Evolutionary conservation across 2,113 vertebrate species (phyloP), one percentile per base, ranked within the genome.

Genomic region (Fulmarus glacialis): DNA sequence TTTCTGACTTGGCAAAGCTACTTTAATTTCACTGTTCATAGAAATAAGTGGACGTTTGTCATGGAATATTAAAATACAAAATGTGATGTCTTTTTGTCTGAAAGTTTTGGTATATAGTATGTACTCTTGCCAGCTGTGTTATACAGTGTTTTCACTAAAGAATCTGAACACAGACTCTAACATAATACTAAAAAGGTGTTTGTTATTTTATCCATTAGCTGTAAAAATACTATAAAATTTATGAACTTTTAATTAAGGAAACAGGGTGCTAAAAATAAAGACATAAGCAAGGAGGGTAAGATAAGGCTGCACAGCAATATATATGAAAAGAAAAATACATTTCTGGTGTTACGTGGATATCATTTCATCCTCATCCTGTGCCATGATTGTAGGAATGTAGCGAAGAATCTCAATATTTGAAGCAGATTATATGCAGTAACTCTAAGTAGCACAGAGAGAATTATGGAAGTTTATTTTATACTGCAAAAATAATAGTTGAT

Each of bases 1-100:
- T 96, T 97, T 98, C 91, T 95, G 83, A 82, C 71, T 92, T 97
- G 94, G 95, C 93, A 97, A 97, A 95, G 92, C 12, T 53, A 59
- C 95, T 97, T 98, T 93, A 82, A 89, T 96, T 98, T 98, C 52
- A 77, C 89, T 97, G 90, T 97, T 97, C 74, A 7, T 62, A 55
- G 95, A 92, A 98, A 98, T 97, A 97, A 98, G 93, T 82, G 91
- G 87, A 74, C 22, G 19, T 94, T 97, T 98, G 97, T 98, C 84
- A 47, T 72, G 92, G 94, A 98, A 94, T 96, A 96, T 92, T 97
- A 97, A 97, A 95, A 96, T 75, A 91, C 22, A 90, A 92, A 90
- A 91, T 91, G 70, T 97, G 89, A 88, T 96, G 90, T 92, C 97
- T 97, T 94, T 97, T 98, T 98, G 80, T 98, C 95, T 96, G 93